Evolutionary conservation across 1,140 invertebrate species (phyloP).

Genomic region (Penaeus japonicus): DNA sequence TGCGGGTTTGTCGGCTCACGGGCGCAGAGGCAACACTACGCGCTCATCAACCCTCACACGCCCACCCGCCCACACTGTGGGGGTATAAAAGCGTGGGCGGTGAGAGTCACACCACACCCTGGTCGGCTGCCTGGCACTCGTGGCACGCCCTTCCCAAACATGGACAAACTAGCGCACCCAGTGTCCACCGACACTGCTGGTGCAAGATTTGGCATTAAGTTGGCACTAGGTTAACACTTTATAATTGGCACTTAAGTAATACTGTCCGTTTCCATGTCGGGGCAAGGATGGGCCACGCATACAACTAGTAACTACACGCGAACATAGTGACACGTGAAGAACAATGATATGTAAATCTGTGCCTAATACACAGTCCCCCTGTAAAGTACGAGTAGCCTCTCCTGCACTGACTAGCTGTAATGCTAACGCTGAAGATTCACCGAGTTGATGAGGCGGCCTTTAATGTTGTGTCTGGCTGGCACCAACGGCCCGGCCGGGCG

Average conservation of each 20-base stretch:
- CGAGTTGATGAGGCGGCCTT: slow-evolving; percentile 28
- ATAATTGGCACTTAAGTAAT: slow-evolving; percentile 53
- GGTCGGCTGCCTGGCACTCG: slow-evolving; percentile 27
- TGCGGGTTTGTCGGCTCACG: background rate
- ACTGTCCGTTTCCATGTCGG: slow-evolving; percentile 34
- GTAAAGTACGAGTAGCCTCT: slow-evolving; percentile 31
- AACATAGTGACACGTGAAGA: slow-evolving; percentile 50
- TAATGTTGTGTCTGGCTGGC: slow-evolving; percentile 18
- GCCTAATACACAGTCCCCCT: slow-evolving; percentile 45
- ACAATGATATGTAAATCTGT: slow-evolving; percentile 51
- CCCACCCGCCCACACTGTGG: slow-evolving; percentile 29
- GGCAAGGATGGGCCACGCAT: slow-evolving; percentile 30
- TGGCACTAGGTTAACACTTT: slow-evolving; percentile 49
- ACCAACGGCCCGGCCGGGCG: background rate
- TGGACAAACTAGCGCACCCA: slow-evolving; percentile 40
- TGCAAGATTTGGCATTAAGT: slow-evolving; percentile 45
- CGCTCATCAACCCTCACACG: background rate
- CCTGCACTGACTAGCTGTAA: slow-evolving; percentile 38
- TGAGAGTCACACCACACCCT: background rate
- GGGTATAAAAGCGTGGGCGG: background rate
- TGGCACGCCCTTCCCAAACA: slow-evolving; percentile 25
- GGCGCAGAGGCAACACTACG: background rate
- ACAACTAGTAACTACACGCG: slow-evolving; percentile 46
- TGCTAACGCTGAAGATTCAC: slow-evolving; percentile 43
- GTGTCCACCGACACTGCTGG: slow-evolving; percentile 1